Evolutionary conservation across 2,888 invertebrate species (phyloP), one percentile per base, ranked within the genome.

Genomic region (Pecten maximus): DNA sequence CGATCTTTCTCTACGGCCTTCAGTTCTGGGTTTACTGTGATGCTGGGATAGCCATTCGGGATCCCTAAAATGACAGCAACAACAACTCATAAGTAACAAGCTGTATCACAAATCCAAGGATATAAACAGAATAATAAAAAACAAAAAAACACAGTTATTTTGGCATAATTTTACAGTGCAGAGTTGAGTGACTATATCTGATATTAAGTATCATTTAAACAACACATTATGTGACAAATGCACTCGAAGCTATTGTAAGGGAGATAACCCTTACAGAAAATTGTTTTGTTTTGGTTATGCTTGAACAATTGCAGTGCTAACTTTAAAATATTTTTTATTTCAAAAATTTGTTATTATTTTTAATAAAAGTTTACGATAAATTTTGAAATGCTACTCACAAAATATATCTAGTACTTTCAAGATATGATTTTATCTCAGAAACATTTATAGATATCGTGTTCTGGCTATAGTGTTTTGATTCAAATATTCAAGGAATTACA

Each of bases 1-100:
- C 99, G 98, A 35, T 99, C 99, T 94, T 98, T 99, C 97, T 99
- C 99, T 89, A 99, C 99, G 90, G 99, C 99, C 97, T 99, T 98
- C 91, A 99, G 98, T 92, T 98, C 98, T 0, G 99, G 99, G 92
- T 98, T 98, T 95, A 98, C 98, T 60, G 98, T 98, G 96, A 99
- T 98, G 96, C 98, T 97, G 88, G 99, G 99, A 97, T 99, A 99
- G 50, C 99, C 99, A 88, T 97, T 97, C 0, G 99, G 99, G 93
- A 98, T 97, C 94, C 98, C 99, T 98, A 97, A 23, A 95, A 95
- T 90, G 91, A 92, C 44, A 12, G 44, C 44, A 44, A 44, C 8
- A 44, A 44, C 44, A 44, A 44, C 44, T 44, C 6, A 44, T 44
- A 0, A n/a, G 54, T 74, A 12, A 28, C 35, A 6, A 60, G n/a